Base-by-base conservation (phyloP, 2,113 vertebrate genomes). In the Gymnocephalus cernua region DNA sequence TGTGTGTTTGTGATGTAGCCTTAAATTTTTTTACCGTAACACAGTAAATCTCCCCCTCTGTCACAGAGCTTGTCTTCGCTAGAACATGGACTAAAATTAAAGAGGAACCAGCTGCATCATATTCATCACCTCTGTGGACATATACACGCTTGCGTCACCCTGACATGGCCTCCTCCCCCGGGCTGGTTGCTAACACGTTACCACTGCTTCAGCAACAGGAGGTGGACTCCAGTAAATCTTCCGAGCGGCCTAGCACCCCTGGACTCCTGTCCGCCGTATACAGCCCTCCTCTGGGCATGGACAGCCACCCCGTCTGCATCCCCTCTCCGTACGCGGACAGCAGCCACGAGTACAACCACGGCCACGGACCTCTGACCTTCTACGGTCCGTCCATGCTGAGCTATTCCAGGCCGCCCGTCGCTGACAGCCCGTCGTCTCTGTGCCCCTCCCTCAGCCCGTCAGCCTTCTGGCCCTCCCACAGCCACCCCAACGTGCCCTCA, bases 301-400 rank as follows among this genome's bases (percentile, higher is more conserved):
- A 98, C 13, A 90, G 93, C 10, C 96, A 95, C 27, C 85, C 96
- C 0, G 77, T 97, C 44, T 98, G 96, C 71, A 95, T 98, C 62
- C 97, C 97, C 12, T 96, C 98, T 0, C 96, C 96, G 0, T 99
- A 97, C 29, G 62, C 95, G 14, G 97, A 99, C 54, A 94, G 80
- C 74, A 90, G 85, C 48, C 95, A 96, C 0, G 97, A 98, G 0
- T 98, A 96, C 56, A 90, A 95, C 0, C 86, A 86, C 5, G 71
- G 82, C 58, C 91, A 90, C 0, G 84, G 82, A 35, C 69, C 96
- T 0, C 88, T 98, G 89, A 82, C 96, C 0, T 97, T 98, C 94
- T 99, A 96, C 70, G 93, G 95, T 80, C 96, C 96, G 0, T 89
- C 96, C 0, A 3, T 97, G 89, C 91, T 97, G 78, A 95, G 95